Evolutionary conservation across 2,113 vertebrate genomes (phyloP).

Genomic region (Bujurquina vittata): DNA sequence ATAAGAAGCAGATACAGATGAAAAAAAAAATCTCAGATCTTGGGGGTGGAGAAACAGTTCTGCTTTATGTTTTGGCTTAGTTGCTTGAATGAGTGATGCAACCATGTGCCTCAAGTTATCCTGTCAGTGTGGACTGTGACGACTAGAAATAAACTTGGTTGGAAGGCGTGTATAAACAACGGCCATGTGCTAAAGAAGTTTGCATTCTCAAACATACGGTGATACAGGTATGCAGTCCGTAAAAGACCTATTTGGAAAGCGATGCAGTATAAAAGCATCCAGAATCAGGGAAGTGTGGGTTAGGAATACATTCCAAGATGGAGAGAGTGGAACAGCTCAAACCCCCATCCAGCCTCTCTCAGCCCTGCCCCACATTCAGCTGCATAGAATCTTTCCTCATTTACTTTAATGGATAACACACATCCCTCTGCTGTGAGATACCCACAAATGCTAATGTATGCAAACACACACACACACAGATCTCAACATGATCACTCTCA

Average conservation of each 20-base stretch:
- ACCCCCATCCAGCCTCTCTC: constrained; percentile 16
- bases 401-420: constrained; percentile 62
- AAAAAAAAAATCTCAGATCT: neutral
- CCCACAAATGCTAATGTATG: constrained; percentile 30
- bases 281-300: neutral
- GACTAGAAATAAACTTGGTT: neutral
- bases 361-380: constrained; percentile 48
- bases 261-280: constrained; percentile 27
- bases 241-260: constrained; percentile 8
- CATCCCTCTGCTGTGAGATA: constrained; percentile 42
- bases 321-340: constrained; percentile 42
- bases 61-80: constrained; percentile 28
- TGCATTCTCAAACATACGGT: neutral
- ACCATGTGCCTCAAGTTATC: constrained; percentile 22
- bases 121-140: neutral
- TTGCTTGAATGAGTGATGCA: constrained; percentile 15
- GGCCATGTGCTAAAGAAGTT: neutral
- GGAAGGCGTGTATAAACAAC: neutral
- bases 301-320: constrained; percentile 49
- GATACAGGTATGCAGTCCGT: neutral
- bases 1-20: constrained; percentile 5
- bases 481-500: constrained; percentile 37
- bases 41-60: neutral
- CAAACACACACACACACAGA: neutral
- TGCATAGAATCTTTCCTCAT: constrained; percentile 11